These are phyloP conservation scores for Seriola quinqueradiata DNA, from an alignment of 2,113 vertebrate species.

Conservation along the genomic window DNA sequence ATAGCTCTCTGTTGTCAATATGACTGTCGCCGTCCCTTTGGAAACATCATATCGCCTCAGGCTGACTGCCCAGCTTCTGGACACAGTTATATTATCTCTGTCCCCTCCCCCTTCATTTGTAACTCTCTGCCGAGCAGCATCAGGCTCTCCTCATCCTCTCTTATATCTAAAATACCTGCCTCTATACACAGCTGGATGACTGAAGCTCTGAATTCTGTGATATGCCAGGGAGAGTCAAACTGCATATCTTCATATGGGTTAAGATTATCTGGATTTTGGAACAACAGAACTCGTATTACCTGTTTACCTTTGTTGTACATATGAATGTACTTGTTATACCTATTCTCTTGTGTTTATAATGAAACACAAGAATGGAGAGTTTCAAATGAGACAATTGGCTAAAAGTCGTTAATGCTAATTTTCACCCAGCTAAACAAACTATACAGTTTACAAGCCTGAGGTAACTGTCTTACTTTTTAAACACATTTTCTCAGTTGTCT, in stretches of 20 bases:
- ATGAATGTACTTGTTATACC: neutral
- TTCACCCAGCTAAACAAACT: too few relatives aligned
- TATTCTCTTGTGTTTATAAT: neutral
- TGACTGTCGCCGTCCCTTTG: conserved; percentile 14
- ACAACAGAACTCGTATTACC: neutral
- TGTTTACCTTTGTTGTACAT: neutral
- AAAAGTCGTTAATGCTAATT: too few relatives aligned
- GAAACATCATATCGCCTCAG: conserved; percentile 24
- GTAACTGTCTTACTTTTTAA: too few relatives aligned
- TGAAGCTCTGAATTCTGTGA: neutral
- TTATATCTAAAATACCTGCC: neutral
- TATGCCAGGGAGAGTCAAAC: neutral
- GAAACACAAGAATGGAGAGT: too few relatives aligned
- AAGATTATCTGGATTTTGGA: neutral
- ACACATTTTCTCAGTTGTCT: neutral
- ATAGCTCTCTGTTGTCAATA: conserved; percentile 18
- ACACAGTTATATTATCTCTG: conserved; percentile 7
- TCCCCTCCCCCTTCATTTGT: neutral
- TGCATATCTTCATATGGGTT: too few relatives aligned
- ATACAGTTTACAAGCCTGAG: too few relatives aligned
- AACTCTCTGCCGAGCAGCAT: neutral
- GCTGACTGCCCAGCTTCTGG: conserved; percentile 19
- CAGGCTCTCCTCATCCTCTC: neutral
- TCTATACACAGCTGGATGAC: neutral
- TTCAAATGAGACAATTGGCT: too few relatives aligned